These are phyloP conservation scores for Philonicus albiceps DNA, from an alignment of 2,888 invertebrate genomes.

Conservation along the genomic window DNA sequence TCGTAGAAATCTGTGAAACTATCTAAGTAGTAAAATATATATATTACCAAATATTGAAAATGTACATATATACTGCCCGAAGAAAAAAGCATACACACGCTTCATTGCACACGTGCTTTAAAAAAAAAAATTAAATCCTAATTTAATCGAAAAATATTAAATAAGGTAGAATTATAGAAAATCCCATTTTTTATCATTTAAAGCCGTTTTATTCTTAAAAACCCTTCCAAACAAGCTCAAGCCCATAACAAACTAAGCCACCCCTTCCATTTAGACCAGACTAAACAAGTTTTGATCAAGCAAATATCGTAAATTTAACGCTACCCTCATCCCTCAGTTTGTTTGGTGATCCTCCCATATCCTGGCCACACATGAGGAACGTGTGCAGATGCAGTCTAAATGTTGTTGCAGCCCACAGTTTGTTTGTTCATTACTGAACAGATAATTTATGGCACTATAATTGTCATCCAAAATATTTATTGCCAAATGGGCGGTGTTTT, in stretches of 20 bases:
- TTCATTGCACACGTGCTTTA: background rate
- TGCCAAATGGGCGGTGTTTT: background rate
- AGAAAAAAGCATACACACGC: too few relatives aligned
- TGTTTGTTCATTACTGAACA: background rate
- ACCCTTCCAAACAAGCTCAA: background rate
- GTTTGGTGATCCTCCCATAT: background rate
- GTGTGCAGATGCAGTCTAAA: background rate
- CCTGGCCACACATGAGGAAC: background rate
- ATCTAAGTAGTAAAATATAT: too few relatives aligned
- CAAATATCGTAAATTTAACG: slow-evolving; percentile 4
- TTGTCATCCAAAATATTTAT: slow-evolving; percentile 4
- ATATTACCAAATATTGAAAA: too few relatives aligned
- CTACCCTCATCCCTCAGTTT: slow-evolving; percentile 1
- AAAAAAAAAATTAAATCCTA: background rate
- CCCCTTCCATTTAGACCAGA: background rate
- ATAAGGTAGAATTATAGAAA: background rate
- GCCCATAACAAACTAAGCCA: background rate
- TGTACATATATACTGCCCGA: too few relatives aligned
- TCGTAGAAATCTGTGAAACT: too few relatives aligned
- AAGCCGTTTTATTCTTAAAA: background rate
- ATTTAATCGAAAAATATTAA: background rate
- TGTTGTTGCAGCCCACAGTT: background rate
- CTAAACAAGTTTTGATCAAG: background rate
- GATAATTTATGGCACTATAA: slow-evolving; percentile 21
- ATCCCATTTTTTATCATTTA: background rate